phyloP scores from a whole-genome alignment of 2,797 vertebrate species.

The Lerista edwardsae region DNA sequence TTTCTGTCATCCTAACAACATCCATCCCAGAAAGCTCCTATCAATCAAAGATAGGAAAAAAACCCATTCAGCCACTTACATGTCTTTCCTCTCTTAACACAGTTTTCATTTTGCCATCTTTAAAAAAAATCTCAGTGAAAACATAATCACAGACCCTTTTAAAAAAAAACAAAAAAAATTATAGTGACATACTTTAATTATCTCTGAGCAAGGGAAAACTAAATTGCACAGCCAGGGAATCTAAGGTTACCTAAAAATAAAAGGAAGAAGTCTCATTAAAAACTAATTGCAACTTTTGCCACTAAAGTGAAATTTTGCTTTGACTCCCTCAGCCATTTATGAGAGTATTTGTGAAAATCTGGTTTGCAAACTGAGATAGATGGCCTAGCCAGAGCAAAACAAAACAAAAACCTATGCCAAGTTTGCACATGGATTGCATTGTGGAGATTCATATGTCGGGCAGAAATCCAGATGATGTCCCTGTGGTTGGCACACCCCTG shows the following conservation, averaged over 20 bases:
- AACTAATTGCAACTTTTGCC: slow-evolving; percentile 80
- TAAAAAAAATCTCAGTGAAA: slow-evolving; percentile 74
- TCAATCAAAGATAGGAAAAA: slow-evolving; percentile 37
- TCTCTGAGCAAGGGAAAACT: slow-evolving; percentile 77
- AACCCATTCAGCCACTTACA: slow-evolving; percentile 39
- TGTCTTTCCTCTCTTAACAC: slow-evolving; percentile 55
- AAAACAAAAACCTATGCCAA: not conserved
- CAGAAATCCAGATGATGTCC: not conserved
- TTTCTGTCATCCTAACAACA: not conserved
- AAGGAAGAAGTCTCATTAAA: slow-evolving; percentile 81
- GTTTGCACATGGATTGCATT: not conserved
- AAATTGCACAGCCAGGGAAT: slow-evolving; percentile 79
- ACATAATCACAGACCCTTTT: slow-evolving; percentile 79
- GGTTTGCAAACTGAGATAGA: slow-evolving; percentile 13
- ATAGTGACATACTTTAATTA: slow-evolving; percentile 84
- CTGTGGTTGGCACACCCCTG: not conserved
- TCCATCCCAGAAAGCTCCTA: slow-evolving; percentile 6
- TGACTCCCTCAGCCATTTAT: slow-evolving; percentile 41
- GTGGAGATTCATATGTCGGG: not conserved
- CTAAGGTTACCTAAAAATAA: slow-evolving; percentile 83
- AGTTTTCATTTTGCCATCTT: slow-evolving; percentile 59
- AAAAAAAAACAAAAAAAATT: slow-evolving; percentile 75
- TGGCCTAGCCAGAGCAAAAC: not conserved
- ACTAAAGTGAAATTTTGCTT: slow-evolving; percentile 70
- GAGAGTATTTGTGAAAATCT: slow-evolving; percentile 11